Conservation (phyloP, 1,140 invertebrate species). For the Drosophila aff. region DNA sequence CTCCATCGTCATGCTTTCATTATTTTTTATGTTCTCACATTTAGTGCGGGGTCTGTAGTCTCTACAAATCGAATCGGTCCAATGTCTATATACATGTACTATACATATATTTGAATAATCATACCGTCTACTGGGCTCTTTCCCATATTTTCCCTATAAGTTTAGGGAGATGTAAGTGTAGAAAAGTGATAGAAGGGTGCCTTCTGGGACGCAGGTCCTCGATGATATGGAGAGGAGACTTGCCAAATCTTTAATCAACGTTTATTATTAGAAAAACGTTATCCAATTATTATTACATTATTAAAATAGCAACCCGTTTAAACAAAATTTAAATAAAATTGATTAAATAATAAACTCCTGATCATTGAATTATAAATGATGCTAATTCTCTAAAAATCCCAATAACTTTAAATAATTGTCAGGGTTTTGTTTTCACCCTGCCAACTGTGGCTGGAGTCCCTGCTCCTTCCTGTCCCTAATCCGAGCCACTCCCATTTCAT, state of each 20-base stretch:
- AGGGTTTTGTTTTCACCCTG: too few species aligned
- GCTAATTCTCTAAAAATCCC: not conserved
- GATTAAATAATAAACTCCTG: not conserved
- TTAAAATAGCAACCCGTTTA: not conserved
- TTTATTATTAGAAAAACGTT: not conserved
- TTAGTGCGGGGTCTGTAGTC: conserved; percentile 31
- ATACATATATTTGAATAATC: conserved; percentile 65
- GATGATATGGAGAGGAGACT: not conserved
- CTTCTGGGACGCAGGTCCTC: not conserved
- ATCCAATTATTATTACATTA: too few species aligned
- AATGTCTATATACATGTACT: not conserved
- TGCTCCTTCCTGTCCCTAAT: not conserved
- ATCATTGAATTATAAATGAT: not conserved
- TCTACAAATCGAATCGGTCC: conserved; percentile 39
- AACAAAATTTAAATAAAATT: not conserved
- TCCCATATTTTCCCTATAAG: conserved; percentile 11
- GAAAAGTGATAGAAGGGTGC: not conserved
- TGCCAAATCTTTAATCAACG: not conserved
- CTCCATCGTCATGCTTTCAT: conserved; percentile 39
- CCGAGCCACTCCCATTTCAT: conserved; percentile 7
- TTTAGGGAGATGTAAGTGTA: conserved; percentile 4
- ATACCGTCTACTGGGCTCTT: conserved; percentile 15
- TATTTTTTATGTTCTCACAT: conserved; percentile 70
- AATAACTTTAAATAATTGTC: too few species aligned
- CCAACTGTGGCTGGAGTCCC: not conserved